These are phyloP conservation scores for Asbolus verrucosus DNA, from an alignment of 1,140 invertebrate genomes.

Conservation along the genomic window DNA sequence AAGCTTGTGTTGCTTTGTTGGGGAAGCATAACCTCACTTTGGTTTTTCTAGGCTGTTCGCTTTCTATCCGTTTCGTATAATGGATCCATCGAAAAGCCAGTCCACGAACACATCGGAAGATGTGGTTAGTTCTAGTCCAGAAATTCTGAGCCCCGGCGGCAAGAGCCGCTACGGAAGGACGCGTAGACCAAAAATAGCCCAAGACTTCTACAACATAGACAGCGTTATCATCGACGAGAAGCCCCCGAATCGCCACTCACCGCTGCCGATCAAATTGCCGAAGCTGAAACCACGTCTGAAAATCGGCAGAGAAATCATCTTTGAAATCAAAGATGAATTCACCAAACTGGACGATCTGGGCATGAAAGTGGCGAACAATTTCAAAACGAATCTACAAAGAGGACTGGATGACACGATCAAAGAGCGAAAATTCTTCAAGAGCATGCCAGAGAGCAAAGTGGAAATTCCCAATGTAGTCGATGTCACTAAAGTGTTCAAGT, in stretches of 20 bases:
- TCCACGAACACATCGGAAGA: neutral
- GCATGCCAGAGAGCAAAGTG: neutral
- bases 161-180: slow-evolving; percentile 28
- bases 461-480: slow-evolving; percentile 34
- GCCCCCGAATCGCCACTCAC: neutral
- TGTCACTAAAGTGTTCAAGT: slow-evolving; percentile 55
- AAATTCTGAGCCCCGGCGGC: slow-evolving; percentile 10
- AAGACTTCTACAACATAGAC: slow-evolving; percentile 27
- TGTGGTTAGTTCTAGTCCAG: neutral
- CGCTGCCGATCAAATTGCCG: neutral
- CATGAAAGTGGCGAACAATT: slow-evolving; percentile 18
- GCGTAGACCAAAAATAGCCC: neutral
- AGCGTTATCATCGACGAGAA: slow-evolving; percentile 26
- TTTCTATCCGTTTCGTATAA: neutral
- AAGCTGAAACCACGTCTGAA: slow-evolving; percentile 4
- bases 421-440: slow-evolving; percentile 10
- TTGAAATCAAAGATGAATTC: slow-evolving; percentile 19
- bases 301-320: neutral
- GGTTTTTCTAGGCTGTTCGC: slow-evolving; percentile 12
- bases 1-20: neutral
- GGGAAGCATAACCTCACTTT: slow-evolving; percentile 15
- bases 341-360: slow-evolving; percentile 15
- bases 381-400: neutral
- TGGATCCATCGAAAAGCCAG: neutral
- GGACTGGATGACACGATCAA: slow-evolving; percentile 2